Percentiles rank a stretch among this genome's conserved stretches.
Evolutionary conservation across 2,888 invertebrate genomes (phyloP).

Genomic region (Caenorhabditis plicata): DNA sequence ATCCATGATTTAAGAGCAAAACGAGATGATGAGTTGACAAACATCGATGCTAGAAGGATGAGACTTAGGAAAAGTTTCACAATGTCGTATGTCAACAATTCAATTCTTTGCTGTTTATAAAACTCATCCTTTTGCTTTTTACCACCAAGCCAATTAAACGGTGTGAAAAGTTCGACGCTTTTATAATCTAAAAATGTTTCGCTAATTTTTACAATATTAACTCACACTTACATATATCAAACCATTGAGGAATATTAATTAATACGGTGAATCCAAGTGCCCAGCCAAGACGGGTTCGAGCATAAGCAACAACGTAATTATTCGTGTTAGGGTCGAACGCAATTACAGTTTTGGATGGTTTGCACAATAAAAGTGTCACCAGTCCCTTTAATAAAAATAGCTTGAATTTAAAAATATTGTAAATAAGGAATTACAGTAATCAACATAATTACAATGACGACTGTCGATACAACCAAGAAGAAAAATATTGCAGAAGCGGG

Average conservation of each 20-base stretch:
- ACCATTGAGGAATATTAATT: slow-evolving; percentile 15
- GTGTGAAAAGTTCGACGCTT: slow-evolving; percentile 20
- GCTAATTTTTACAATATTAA: neutral
- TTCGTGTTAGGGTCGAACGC: too few species aligned
- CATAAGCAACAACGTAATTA: slow-evolving; percentile 13
- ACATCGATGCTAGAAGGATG: slow-evolving; percentile 8
- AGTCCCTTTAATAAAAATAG: neutral
- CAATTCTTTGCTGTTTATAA: slow-evolving; percentile 10
- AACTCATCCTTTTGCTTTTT: slow-evolving; percentile 7
- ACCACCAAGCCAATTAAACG: slow-evolving; percentile 21
- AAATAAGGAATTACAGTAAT: slow-evolving; percentile 9
- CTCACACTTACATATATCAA: slow-evolving; percentile 16
- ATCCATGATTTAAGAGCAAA: slow-evolving; percentile 9
- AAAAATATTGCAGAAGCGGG: slow-evolving; percentile 15
- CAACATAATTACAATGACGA: slow-evolving; percentile 10
- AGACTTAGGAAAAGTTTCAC: slow-evolving; percentile 18
- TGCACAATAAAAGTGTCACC: neutral
- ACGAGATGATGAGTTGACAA: slow-evolving; percentile 9
- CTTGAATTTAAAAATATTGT: neutral
- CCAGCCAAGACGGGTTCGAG: slow-evolving; percentile 14
- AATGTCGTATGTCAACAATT: slow-evolving; percentile 15
- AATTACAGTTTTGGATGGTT: too few species aligned
- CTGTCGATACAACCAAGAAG: slow-evolving; percentile 8
- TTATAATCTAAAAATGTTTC: slow-evolving; percentile 15
- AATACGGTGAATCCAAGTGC: slow-evolving; percentile 9